phyloP scores from a whole-genome alignment of 2,113 vertebrate genomes.

The Scatophagus argus region DNA sequence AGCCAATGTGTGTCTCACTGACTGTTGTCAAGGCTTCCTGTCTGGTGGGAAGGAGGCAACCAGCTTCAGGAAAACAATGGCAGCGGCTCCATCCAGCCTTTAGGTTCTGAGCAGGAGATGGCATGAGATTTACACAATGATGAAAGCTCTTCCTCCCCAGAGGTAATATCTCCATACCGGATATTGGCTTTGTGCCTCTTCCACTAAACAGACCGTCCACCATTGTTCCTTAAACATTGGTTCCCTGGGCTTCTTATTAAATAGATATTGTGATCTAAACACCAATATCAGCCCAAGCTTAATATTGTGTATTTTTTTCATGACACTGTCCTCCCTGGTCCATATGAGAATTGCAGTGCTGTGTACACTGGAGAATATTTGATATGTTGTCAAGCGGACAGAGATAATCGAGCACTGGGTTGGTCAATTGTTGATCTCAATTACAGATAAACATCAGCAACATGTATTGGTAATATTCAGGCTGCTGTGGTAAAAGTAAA shows the following conservation, averaged over 20 bases:
- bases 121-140: slow-evolving; percentile 55
- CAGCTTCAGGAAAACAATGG: slow-evolving; percentile 45
- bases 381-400: slow-evolving; percentile 12
- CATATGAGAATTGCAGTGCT: slow-evolving; percentile 7
- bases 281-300: slow-evolving; percentile 51
- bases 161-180: slow-evolving; percentile 79
- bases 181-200: slow-evolving; percentile 78
- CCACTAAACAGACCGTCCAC: slow-evolving; percentile 38
- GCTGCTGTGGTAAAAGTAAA: background rate
- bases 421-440: slow-evolving; percentile 25
- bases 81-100: slow-evolving; percentile 41
- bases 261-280: slow-evolving; percentile 74
- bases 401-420: slow-evolving; percentile 28
- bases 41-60: slow-evolving; percentile 43
- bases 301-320: slow-evolving; percentile 60
- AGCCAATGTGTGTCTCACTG: slow-evolving; percentile 51
- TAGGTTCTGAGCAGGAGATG: slow-evolving; percentile 49
- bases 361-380: slow-evolving; percentile 42
- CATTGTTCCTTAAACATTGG: slow-evolving; percentile 59
- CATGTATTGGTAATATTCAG: background rate
- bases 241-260: slow-evolving; percentile 73
- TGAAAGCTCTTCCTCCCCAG: slow-evolving; percentile 55
- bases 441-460: slow-evolving; percentile 5
- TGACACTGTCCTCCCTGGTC: slow-evolving; percentile 13
- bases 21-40: slow-evolving; percentile 55